Evolutionary conservation across 2,113 vertebrate species (phyloP).

Genomic region (Tauraco erythrolophus): DNA sequence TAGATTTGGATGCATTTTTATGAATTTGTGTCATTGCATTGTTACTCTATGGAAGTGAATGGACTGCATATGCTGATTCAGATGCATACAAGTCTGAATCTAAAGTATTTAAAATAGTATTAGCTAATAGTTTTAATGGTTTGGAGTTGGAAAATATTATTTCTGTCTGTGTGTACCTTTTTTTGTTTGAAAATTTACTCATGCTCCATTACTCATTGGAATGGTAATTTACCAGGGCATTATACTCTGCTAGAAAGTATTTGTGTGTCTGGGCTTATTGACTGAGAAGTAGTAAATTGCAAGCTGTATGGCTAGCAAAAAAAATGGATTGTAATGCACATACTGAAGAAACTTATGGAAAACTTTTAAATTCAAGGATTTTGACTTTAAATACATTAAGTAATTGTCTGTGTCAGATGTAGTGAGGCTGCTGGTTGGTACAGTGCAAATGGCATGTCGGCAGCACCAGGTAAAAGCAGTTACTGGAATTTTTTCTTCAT

Average conservation of each 20-base stretch:
- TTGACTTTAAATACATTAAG: neutral
- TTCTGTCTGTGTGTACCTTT: neutral
- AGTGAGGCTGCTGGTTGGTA: neutral
- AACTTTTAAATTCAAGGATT: neutral
- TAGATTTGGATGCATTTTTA: neutral
- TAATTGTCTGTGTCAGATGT: neutral
- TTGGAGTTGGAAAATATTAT: neutral
- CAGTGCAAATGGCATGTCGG: neutral
- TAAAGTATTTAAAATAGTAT: neutral
- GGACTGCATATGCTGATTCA: neutral
- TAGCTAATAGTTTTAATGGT: neutral
- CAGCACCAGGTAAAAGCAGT: neutral
- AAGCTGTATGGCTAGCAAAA: no score
- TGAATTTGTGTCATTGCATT: neutral
- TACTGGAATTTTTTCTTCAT: neutral
- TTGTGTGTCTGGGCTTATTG: neutral
- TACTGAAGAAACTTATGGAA: neutral
- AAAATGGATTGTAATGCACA: accelerated
- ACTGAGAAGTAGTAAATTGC: neutral
- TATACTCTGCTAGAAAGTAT: neutral
- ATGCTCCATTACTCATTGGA: neutral
- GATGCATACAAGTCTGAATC: neutral
- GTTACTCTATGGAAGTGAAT: accelerated
- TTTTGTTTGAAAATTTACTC: neutral
- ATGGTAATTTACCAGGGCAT: neutral